Conservation (phyloP, 2,888 invertebrate species). For the Eupithecia tripunctaria region DNA sequence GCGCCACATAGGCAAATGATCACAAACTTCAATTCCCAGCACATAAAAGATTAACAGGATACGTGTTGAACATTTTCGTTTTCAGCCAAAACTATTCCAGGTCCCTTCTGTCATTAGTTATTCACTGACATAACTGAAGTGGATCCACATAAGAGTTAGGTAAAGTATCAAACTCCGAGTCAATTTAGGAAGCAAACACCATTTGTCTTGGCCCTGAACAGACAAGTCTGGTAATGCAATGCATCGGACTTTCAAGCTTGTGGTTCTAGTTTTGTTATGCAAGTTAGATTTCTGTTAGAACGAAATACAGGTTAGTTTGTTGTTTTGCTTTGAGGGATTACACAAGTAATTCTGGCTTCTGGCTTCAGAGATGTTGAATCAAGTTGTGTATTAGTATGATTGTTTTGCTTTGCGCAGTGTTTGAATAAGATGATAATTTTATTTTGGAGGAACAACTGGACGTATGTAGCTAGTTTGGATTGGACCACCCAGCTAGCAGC, state of each 20-base stretch:
- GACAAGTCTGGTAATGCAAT: conserved; percentile 47
- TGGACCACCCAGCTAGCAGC: no score
- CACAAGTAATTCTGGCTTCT: background rate
- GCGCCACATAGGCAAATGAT: conserved; percentile 3
- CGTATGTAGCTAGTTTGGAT: no score
- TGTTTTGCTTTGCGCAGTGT: background rate
- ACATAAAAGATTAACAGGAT: conserved; percentile 13
- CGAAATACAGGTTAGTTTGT: conserved; percentile 7
- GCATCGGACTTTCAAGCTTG: conserved; percentile 38
- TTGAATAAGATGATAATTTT: background rate
- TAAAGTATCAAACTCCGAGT: conserved; percentile 51
- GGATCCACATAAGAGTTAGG: conserved; percentile 44
- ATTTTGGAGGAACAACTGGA: no score
- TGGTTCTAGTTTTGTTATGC: conserved; percentile 19
- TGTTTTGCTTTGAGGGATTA: conserved; percentile 6
- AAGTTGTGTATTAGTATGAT: background rate
- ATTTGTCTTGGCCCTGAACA: conserved; percentile 50
- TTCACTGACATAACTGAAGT: conserved; percentile 28
- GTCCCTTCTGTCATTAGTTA: conserved; percentile 22
- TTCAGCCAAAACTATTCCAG: conserved; percentile 11
- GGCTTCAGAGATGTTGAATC: background rate
- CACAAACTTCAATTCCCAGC: conserved; percentile 17
- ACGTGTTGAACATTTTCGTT: conserved; percentile 16
- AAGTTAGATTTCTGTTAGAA: conserved; percentile 18
- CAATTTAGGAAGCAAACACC: conserved; percentile 58